A percentile compares a stretch with the other conserved stretches of the same genome.
phyloP scores from a whole-genome alignment of 2,797 vertebrate genomes.

The Pseudomugil gertrudae region DNA sequence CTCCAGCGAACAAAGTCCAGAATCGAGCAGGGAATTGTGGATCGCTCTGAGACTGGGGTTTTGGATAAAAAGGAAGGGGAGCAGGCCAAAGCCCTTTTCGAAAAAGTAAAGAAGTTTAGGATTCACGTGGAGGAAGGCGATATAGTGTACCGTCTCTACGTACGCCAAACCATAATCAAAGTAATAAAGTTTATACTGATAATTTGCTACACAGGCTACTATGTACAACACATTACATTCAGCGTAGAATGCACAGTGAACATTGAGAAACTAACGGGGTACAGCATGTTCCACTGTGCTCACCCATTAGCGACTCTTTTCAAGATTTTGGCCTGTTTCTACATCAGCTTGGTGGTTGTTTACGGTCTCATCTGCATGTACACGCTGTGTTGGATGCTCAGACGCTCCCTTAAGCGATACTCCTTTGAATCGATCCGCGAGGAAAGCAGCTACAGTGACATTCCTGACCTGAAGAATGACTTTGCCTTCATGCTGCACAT shows the following conservation, averaged over 20 bases:
- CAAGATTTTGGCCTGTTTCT: conserved; percentile 96
- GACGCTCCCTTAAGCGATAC: conserved; percentile 93
- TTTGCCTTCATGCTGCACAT: conserved; percentile 99
- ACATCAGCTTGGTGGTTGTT: conserved; percentile 93
- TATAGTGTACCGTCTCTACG: conserved; percentile 95
- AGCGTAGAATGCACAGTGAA: conserved; percentile 90
- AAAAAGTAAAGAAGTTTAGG: conserved; percentile 98
- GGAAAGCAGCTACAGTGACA: conserved; percentile 98
- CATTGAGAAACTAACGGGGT: conserved; percentile 94
- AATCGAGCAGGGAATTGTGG: conserved; percentile 96
- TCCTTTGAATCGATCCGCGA: conserved; percentile 97
- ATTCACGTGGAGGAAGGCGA: conserved; percentile 97
- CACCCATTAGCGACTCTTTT: conserved; percentile 96
- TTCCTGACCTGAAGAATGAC: conserved; percentile 96
- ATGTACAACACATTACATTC: conserved; percentile 90
- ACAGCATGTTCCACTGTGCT: conserved; percentile 91
- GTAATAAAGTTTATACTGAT: conserved; percentile 96
- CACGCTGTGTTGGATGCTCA: conserved; percentile 96
- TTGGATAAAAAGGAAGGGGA: conserved; percentile 98
- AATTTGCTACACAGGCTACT: conserved; percentile 94
- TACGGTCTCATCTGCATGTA: conserved; percentile 98
- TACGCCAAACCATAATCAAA: conserved; percentile 97
- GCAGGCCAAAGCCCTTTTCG: conserved; percentile 97
- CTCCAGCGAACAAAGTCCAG: conserved; percentile 94
- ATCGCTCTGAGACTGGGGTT: conserved; percentile 93